Conservation (phyloP, 2,888 invertebrate species). For the Hetaerina titia region DNA sequence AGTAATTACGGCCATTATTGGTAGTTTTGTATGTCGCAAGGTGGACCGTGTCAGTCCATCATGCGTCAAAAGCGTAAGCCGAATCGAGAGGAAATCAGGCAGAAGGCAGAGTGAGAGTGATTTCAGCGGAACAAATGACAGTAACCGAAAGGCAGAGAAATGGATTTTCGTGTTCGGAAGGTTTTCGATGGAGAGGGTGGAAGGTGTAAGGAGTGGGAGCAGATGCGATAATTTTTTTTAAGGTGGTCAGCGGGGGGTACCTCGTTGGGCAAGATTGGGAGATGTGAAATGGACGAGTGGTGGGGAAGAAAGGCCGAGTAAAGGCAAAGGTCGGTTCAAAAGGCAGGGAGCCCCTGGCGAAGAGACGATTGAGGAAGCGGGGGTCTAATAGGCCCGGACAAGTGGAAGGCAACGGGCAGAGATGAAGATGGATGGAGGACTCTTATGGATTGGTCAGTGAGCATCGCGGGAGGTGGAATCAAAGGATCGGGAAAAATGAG, state of each 20-base stretch:
- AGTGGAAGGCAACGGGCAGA: conserved; percentile 1
- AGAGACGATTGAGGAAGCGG: not conserved
- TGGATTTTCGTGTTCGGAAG: not conserved
- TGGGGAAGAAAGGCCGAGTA: not conserved
- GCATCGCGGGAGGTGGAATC: not conserved
- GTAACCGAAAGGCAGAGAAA: conserved; percentile 5
- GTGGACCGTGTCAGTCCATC: not conserved
- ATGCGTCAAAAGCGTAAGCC: not conserved
- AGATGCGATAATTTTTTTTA: too few species aligned
- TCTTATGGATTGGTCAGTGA: not conserved
- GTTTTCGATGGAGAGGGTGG: not conserved
- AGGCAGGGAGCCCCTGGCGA: not conserved
- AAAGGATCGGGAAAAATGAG: not conserved
- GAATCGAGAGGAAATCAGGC: not conserved
- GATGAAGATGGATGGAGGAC: conserved; percentile 4
- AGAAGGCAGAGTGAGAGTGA: not conserved
- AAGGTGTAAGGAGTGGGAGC: not conserved
- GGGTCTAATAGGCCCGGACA: conserved; percentile 7
- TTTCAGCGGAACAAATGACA: not conserved
- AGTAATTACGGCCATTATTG: not conserved
- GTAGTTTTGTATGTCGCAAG: not conserved
- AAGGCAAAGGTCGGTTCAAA: not conserved
- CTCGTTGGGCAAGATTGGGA: not conserved
- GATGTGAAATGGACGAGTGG: not conserved
- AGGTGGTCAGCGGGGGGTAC: not conserved